Base-by-base conservation (phyloP, 2,888 invertebrate genomes). In the Sarcophaga subvicina region DNA sequence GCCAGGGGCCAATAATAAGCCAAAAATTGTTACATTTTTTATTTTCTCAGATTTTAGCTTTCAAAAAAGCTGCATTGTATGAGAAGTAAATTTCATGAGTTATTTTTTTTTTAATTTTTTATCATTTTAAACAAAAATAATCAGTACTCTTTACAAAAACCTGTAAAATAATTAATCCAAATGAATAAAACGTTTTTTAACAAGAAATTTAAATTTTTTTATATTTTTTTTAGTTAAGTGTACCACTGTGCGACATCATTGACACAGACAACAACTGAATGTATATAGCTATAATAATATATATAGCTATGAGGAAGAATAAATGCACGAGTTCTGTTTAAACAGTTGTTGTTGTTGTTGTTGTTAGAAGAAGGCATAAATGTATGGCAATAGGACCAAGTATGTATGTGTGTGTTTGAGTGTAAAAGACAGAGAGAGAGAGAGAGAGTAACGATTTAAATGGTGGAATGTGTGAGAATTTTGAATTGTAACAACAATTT, bases 381-480 rank as follows among this genome's bases (percentile, higher is more conserved):
- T 77, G 73, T 79, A 80, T 17, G 4, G 54, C 17, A 14, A 54
- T 86, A 77, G 63, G 85, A 88, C 3, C 14, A 87, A 87, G 59
- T 67, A 14, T 22, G 12, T 22, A 25, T 62, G 59, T 71, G 17
- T 69, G 12, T 70, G 60, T 76, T 75, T 54, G 8, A 63, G 27
- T 70, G 62, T 49, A 20, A 54, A 47, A 47, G 14, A 22, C 3
- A 49, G 14, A 14, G 14, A 11, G 12, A 49, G 14, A 49, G 49
- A 2, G 54, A 14, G 14, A 54, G 8, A 54, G 54, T 54, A 54
- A 54, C 17, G 14, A 17, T 54, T 70, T 70, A 59, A 59, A 4
- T 70, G 17, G 12, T 70, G 8, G 49, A 27, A 10, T 60, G 17
- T 49, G 10, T 63, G 4, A 64, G 73, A 73, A 60, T 17, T 69